A percentile compares a stretch with the other conserved stretches of the same genome.
phyloP scores from a whole-genome alignment of 1,140 invertebrate genomes.

The Lordiphosa collinella region DNA sequence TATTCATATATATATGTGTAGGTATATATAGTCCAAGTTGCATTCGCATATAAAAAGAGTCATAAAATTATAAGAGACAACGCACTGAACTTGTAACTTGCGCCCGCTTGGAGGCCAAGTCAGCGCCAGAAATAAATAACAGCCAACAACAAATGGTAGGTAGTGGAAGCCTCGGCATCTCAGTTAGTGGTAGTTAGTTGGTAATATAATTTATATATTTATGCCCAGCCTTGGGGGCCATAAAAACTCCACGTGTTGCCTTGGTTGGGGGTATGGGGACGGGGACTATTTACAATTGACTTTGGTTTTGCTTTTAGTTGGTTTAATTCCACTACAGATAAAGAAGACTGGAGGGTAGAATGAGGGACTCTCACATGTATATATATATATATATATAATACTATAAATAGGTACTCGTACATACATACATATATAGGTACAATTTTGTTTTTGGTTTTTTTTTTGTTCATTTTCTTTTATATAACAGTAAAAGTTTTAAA shows the following conservation, averaged over 20 bases:
- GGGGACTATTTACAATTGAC: conserved; percentile 65
- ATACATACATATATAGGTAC: conserved; percentile 38
- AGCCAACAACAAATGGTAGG: conserved; percentile 12
- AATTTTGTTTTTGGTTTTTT: conserved; percentile 17
- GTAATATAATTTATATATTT: conserved; percentile 45
- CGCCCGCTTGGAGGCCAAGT: conserved; percentile 27
- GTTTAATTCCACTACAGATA: conserved; percentile 20
- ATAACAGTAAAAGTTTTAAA: conserved; percentile 50
- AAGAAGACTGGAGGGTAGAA: conserved; percentile 3
- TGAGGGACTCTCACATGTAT: conserved; percentile 11
- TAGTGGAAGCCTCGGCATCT: conserved; percentile 23
- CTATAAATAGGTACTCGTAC: conserved; percentile 16
- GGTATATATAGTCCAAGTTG: conserved; percentile 8
- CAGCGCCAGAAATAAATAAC: conserved; percentile 7
- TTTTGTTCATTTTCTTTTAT: conserved; percentile 20
- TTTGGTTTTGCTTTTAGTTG: conserved; percentile 23
- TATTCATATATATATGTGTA: conserved; percentile 15
- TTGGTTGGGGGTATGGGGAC: conserved; percentile 35
- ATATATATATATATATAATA: conserved; percentile 36
- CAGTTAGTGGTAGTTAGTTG: conserved; percentile 33
- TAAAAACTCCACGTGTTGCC: conserved; percentile 62
- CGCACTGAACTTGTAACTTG: conserved; percentile 37
- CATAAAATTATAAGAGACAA: conserved; percentile 21
- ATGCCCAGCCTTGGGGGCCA: conserved; percentile 58
- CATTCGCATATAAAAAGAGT: conserved; percentile 12